Conservation (phyloP, 1,140 invertebrate species). For the Venturia canescens region DNA sequence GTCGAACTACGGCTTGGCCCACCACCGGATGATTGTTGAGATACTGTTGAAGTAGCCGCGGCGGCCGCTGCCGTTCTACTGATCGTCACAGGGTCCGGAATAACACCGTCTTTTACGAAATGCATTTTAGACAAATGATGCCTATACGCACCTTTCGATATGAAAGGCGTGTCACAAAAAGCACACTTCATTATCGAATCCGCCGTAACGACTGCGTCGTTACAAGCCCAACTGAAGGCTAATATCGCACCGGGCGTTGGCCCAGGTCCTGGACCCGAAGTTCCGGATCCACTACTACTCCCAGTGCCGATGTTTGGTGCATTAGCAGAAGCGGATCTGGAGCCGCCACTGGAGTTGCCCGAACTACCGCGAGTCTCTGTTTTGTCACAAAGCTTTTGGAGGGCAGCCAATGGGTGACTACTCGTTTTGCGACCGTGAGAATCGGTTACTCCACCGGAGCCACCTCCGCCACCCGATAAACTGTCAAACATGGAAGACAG, state of each 20-base stretch:
- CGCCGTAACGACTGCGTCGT: slow-evolving; percentile 90
- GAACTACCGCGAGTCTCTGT: slow-evolving; percentile 83
- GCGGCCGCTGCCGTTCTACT: slow-evolving; percentile 74
- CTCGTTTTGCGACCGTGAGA: slow-evolving; percentile 81
- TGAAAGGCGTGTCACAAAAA: slow-evolving; percentile 97
- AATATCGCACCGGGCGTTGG: slow-evolving; percentile 88
- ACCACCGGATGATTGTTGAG: slow-evolving; percentile 75
- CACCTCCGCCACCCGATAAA: slow-evolving; percentile 80
- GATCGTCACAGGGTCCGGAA: slow-evolving; percentile 83
- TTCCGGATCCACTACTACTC: slow-evolving; percentile 62
- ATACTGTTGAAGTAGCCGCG: slow-evolving; percentile 71
- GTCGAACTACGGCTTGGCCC: slow-evolving; percentile 63
- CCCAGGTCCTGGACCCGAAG: slow-evolving; percentile 66
- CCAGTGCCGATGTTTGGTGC: slow-evolving; percentile 53
- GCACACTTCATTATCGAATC: slow-evolving; percentile 96
- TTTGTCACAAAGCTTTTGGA: slow-evolving; percentile 97
- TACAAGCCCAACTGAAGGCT: slow-evolving; percentile 95
- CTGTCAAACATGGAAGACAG: slow-evolving; percentile 94
- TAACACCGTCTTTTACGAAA: slow-evolving; percentile 94
- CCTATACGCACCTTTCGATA: slow-evolving; percentile 96
- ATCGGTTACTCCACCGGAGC: slow-evolving; percentile 71
- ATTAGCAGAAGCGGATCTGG: slow-evolving; percentile 55
- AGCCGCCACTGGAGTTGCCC: slow-evolving; percentile 55
- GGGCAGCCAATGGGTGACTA: slow-evolving; percentile 92
- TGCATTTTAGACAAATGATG: slow-evolving; percentile 98